Evolutionary conservation across 2,888 invertebrate genomes (phyloP), one percentile per base, ranked within the genome.

Genomic region (Acanthosepion lycidas): DNA sequence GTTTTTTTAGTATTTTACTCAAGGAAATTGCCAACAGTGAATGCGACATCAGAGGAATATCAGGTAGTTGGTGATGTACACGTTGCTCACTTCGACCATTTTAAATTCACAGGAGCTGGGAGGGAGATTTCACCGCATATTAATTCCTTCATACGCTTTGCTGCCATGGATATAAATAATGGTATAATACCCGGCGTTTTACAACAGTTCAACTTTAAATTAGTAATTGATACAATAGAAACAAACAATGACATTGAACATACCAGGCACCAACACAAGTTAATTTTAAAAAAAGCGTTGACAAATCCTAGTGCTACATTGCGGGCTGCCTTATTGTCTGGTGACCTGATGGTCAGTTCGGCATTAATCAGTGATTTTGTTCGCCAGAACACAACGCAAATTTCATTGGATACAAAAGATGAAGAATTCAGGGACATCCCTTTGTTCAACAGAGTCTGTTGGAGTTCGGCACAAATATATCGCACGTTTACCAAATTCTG

Each of bases 71-170:
- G 94, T 94, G 95, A 96, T 28, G 95, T 96, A 33, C 95, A 95
- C 92, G 92, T 96, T 26, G 96, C 95, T 28, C 94, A 95, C 49
- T 96, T 95, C 92, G 94, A 94, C n/a, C 95, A 95, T 42, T 94
- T 93, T 12, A 94, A 95, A 55, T 95, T 92, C 23, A 94, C 95
- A 91, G 95, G 95, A 53, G 94, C 95, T 33, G 95, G 95, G n/a
- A 95, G 95, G 49, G 94, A 95, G 48, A 95, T 95, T 64, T 95
- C 95, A 91, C 95, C 95, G 15, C 95, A 95, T 94, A 94, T 95
- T 20, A 95, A 96, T 94, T 94, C 95, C 18, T 95, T 96, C 94
- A 95, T 95, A 8, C 94, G 93, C 78, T 96, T 95, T 95, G 95
- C 95, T 94, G 94, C 95, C 4, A 95, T 95, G 42, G 96, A 96